phyloP scores from a whole-genome alignment of 2,113 vertebrate genomes.

The Phylloscopus trochiloides region DNA sequence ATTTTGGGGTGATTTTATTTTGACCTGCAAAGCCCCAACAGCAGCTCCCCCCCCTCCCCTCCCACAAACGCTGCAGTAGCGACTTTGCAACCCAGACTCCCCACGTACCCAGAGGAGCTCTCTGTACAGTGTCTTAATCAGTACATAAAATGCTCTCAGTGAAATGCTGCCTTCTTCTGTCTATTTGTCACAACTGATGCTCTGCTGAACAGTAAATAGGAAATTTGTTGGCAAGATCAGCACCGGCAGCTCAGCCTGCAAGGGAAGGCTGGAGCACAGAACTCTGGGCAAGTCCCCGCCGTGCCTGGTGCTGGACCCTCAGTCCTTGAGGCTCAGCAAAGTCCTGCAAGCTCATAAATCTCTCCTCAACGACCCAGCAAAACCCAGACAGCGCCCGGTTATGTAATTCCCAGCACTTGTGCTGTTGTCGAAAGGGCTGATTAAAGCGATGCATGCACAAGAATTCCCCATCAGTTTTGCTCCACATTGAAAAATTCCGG shows the following conservation, averaged over 20 bases:
- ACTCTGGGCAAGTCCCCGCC: rapidly evolving
- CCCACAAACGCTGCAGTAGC: neutral
- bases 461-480: neutral
- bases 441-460: neutral
- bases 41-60: neutral
- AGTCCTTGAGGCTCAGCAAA: neutral
- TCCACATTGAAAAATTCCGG: rapidly evolving
- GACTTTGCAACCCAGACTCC: neutral
- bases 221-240: slow-evolving; percentile 19
- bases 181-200: slow-evolving; percentile 43
- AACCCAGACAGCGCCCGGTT: rapidly evolving
- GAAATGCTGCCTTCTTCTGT: slow-evolving; percentile 69
- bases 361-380: neutral
- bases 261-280: neutral
- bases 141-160: neutral
- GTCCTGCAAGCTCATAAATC: neutral
- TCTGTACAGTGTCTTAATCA: neutral
- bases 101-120: neutral
- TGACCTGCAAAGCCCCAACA: neutral
- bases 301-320: neutral
- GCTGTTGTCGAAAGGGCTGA: neutral
- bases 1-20: neutral
- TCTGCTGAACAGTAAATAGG: slow-evolving; percentile 55
- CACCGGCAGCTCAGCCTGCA: neutral
- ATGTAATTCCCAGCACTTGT: neutral